A percentile compares a stretch with the other conserved stretches of the same genome.
These are phyloP conservation scores for Apostichopus californicus DNA, from an alignment of 35 echinoderm and acorn worm species.

Conservation along the genomic window DNA sequence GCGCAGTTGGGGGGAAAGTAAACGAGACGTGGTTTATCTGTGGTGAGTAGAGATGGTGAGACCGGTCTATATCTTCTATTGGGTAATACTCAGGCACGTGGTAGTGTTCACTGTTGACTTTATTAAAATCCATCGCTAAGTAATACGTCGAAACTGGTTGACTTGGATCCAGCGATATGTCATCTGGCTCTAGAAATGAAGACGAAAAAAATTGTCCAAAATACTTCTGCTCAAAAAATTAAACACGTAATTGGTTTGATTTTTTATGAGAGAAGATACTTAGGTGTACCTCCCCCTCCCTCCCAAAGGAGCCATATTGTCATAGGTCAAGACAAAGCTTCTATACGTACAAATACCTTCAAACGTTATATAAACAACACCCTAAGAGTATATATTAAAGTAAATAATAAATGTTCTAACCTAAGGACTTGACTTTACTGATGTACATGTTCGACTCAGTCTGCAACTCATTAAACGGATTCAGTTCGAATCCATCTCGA, in stretches of 20 bases:
- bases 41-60: constrained; percentile 85
- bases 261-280: too few relatives aligned
- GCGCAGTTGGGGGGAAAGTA: constrained; percentile 48
- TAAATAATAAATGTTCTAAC: constrained; percentile 38
- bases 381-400: background rate
- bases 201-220: background rate
- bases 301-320: too few relatives aligned
- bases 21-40: constrained; percentile 82
- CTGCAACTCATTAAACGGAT: constrained; percentile 67
- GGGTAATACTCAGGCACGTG: constrained; percentile 79
- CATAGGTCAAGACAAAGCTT: too few relatives aligned
- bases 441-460: constrained; percentile 63
- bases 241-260: too few relatives aligned
- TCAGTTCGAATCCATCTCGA: constrained; percentile 62
- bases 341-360: too few relatives aligned
- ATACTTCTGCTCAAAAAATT: background rate
- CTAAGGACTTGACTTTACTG: constrained; percentile 56
- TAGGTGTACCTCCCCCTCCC: too few relatives aligned
- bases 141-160: constrained; percentile 40
- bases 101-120: constrained; percentile 88
- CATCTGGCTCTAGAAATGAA: constrained; percentile 63
- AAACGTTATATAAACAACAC: too few relatives aligned
- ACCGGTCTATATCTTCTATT: constrained; percentile 59
- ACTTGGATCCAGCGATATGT: constrained; percentile 42
- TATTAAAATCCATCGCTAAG: constrained; percentile 68